A percentile compares a stretch with the other conserved stretches of the same genome.
Evolutionary conservation across 2,113 vertebrate genomes (phyloP).

Genomic region (Carettochelys insculpta): DNA sequence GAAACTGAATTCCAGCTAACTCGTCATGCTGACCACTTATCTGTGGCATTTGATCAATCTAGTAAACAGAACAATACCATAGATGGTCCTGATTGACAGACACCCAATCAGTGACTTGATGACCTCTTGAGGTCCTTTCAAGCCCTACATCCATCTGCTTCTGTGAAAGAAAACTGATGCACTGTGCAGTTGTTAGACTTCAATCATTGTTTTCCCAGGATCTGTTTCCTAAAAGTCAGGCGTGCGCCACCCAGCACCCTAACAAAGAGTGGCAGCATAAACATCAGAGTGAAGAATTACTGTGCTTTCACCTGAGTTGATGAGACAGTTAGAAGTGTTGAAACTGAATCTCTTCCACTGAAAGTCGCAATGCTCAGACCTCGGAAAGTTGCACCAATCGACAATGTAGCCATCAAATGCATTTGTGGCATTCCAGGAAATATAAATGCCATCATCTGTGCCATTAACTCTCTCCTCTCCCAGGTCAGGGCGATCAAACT

Average conservation of each 20-base stretch:
- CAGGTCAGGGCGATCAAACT: background rate
- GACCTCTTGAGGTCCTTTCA: background rate
- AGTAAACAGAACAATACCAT: background rate
- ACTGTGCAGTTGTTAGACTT: background rate
- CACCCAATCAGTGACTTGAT: too few relatives aligned
- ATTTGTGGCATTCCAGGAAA: constrained; percentile 69
- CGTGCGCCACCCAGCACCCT: background rate
- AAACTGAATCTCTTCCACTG: constrained; percentile 73
- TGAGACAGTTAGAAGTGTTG: constrained; percentile 55
- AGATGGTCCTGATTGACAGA: too few relatives aligned
- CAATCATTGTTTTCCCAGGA: background rate
- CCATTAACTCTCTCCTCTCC: constrained; percentile 48
- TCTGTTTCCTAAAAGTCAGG: background rate
- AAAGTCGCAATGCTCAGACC: constrained; percentile 50
- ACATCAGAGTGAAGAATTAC: background rate
- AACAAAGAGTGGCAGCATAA: background rate
- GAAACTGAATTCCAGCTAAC: background rate
- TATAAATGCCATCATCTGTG: constrained; percentile 50
- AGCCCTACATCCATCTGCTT: background rate
- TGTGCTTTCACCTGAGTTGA: constrained; percentile 71
- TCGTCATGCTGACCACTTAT: background rate
- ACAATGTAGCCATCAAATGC: constrained; percentile 65
- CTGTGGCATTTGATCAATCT: background rate
- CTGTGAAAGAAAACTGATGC: background rate
- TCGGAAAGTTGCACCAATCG: constrained; percentile 73